Evolutionary conservation across 2,797 vertebrate species (phyloP).

Genomic region (Chloroceryle amazona): DNA sequence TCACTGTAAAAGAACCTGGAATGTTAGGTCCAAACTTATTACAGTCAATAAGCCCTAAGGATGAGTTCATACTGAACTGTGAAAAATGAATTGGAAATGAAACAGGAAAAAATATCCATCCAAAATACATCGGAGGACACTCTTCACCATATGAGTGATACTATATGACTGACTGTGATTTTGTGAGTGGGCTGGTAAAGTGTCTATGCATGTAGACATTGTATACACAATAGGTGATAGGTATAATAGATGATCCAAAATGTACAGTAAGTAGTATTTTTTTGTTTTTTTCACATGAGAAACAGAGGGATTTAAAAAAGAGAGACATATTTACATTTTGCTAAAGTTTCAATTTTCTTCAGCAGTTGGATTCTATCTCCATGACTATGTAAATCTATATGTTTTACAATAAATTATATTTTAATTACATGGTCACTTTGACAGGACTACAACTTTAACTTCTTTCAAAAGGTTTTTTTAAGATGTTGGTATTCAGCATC

Average conservation of each 20-base stretch:
- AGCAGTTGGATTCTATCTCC: not conserved
- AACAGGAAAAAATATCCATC: not conserved
- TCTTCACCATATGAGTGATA: not conserved
- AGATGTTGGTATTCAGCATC: not conserved
- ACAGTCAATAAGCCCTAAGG: not conserved
- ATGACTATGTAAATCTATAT: not conserved
- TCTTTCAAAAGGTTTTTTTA: not conserved
- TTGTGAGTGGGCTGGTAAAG: not conserved
- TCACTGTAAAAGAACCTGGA: not conserved
- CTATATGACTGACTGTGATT: not conserved
- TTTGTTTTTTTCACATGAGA: not conserved
- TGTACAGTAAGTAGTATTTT: not conserved
- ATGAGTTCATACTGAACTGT: not conserved
- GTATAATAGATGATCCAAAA: not conserved
- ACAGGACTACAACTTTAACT: accelerated
- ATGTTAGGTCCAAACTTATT: not conserved
- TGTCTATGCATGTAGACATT: accelerated
- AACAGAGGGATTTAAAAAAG: not conserved
- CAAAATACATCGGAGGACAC: not conserved
- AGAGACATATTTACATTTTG: not conserved
- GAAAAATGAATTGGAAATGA: not conserved
- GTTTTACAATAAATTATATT: not conserved
- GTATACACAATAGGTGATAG: not conserved
- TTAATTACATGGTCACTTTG: accelerated
- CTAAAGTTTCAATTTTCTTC: not conserved